Evolutionary conservation across 2,113 vertebrate species (phyloP), one percentile per base, ranked within the genome.

Genomic region (Oncorhynchus mykiss): DNA sequence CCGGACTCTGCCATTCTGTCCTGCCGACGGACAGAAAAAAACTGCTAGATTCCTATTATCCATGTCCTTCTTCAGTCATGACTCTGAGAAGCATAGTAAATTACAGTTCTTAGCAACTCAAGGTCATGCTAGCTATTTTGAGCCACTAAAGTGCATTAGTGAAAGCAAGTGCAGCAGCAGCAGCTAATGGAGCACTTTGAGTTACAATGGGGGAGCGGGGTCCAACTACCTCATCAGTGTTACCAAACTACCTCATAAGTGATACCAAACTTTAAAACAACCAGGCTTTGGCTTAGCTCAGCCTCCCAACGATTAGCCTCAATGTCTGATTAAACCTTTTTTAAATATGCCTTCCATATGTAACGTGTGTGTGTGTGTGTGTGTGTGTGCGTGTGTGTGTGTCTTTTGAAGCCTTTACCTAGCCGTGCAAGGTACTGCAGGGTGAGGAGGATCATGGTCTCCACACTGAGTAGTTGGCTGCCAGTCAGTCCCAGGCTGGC

Each of bases 371-470:
- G 3, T 67, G 5, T 67, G 13, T 68, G 31, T 34, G 29, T 68
- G 29, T 68, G 29, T 31, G 29, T 65, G 65, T 8, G 13, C n/a
- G n/a, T 67, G 66, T 67, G 7, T 0, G 9, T 45, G 9, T 3
- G 25, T n/a, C 67, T 51, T 16, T 70, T 48, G 20, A 54, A 22
- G 59, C 64, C 93, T 95, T 90, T 90, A 99, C 98, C 96, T 76
- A 99, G 92, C 0, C 95, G 95, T 77, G 97, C 96, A 68, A 99
- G 94, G 81, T 99, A 99, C 78, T 99, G 97, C 79, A 99, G 91
- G 0, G 97, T 99, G 86, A 99, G 91, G 84, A 99, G 94, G 84
- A 97, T 96, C 94, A 96, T 95, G 1, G 95, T 97, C 86, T 99
- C 98, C 87, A 97, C 95, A 11, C 93, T 96, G 78, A 97, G 94